Evolutionary conservation across 2,888 invertebrate genomes (phyloP), one percentile per base, ranked within the genome.

Genomic region (Xanthorhoe spadicearia): DNA sequence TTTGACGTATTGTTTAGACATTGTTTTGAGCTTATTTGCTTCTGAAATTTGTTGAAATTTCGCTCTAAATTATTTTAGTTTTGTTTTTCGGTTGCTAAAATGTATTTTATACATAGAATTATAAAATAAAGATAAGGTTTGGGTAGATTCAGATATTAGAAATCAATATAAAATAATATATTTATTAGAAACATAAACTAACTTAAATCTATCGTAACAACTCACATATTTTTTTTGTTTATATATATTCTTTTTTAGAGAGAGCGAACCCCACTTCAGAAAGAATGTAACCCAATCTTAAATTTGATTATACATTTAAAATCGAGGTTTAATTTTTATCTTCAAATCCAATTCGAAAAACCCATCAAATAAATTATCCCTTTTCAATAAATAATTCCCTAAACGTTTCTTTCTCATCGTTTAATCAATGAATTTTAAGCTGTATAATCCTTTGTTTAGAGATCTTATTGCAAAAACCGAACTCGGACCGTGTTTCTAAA

Each of bases 381-480:
- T 51, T 50, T 43, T 23, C 51, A 51, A 53, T 17, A 18, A 49
- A 17, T 55, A 13, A 38, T 50, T 38, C 50, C n/a, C 35, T 48
- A 23, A 38, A 50, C 48, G 13, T 53, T 13, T 17, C 52, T 15
- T 52, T 64, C 53, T 63, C 62, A 57, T 48, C 53, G 18, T 35
- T 53, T 54, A 54, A 59, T 60, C 54, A 59, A 46, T 32, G 46
- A 35, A 51, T 48, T 38, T 59, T 46, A 60, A 60, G 55, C 32
- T 46, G 4, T 28, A 10, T 53, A 64, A 64, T 35, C 64, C 32
- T 59, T 58, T 64, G 52, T 58, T 58, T 59, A 7, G 53, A 48
- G 53, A 60, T 56, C 64, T 17, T 43, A 60, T 65, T 60, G 50
- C 60, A 56, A 46, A 64, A 28, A 49, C 19, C 53, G 19, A 10